These are phyloP conservation scores for Masnerella sp. DNA, from an alignment of 2,888 invertebrate genomes.

Conservation along the genomic window DNA sequence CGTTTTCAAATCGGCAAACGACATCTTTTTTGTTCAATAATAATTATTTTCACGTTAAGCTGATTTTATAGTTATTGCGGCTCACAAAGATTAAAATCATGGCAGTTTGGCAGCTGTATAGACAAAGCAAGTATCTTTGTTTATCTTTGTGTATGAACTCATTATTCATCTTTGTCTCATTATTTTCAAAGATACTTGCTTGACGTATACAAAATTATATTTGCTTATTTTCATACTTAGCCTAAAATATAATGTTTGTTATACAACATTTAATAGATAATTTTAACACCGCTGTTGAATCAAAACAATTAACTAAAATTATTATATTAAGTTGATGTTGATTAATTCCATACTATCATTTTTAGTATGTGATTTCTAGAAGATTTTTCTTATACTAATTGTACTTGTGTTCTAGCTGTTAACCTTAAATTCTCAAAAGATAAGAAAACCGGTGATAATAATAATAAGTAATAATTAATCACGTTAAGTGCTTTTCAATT, in stretches of 20 bases:
- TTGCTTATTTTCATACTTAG: too few relatives aligned
- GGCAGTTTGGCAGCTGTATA: conserved; percentile 2
- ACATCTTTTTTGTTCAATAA: conserved; percentile 39
- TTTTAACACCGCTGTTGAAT: too few relatives aligned
- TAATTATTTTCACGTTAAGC: conserved; percentile 9
- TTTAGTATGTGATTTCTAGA: conserved; percentile 11
- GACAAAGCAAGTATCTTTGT: too few relatives aligned
- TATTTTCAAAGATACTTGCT: too few relatives aligned
- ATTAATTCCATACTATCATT: neutral
- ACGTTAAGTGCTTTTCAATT: conserved; percentile 17
- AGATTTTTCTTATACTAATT: conserved; percentile 18
- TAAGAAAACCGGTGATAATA: conserved; percentile 23
- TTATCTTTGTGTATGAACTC: too few relatives aligned
- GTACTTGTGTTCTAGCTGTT: conserved; percentile 28
- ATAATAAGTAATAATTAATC: conserved; percentile 30
- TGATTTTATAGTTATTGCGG: conserved; percentile 26
- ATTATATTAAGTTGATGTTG: neutral
- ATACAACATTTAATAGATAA: too few relatives aligned
- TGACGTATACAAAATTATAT: too few relatives aligned
- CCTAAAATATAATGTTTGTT: too few relatives aligned
- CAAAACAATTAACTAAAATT: too few relatives aligned
- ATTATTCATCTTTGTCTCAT: too few relatives aligned
- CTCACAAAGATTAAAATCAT: conserved; percentile 26
- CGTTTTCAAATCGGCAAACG: conserved; percentile 24
- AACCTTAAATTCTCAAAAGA: conserved; percentile 45